These are phyloP conservation scores for Catonia carolina DNA, from an alignment of 2,888 invertebrate species.

Conservation along the genomic window DNA sequence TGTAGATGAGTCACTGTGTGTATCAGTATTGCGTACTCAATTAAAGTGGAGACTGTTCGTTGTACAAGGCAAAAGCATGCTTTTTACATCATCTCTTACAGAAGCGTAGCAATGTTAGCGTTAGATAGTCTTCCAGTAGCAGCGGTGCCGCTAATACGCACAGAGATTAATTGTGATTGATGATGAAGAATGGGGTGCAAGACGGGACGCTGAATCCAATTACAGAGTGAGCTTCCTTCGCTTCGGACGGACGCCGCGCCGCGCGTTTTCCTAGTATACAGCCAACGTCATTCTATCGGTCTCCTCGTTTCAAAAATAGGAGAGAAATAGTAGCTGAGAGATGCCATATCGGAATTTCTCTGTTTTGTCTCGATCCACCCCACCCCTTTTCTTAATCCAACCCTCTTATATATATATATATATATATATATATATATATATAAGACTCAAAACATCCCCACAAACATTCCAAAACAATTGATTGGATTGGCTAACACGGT, in stretches of 20 bases:
- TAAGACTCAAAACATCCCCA: too few species aligned
- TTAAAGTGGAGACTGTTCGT: slow-evolving; percentile 3
- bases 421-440: too few species aligned
- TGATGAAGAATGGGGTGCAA: slow-evolving; percentile 11
- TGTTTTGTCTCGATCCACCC: not conserved
- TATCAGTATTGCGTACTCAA: slow-evolving; percentile 10
- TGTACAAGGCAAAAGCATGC: not conserved
- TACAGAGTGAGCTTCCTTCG: not conserved
- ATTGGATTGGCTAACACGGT: slow-evolving; percentile 1
- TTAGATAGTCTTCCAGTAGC: not conserved
- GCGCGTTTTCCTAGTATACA: too few species aligned
- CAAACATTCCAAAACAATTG: slow-evolving; percentile 11
- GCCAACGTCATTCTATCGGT: too few species aligned
- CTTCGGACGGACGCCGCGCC: too few species aligned
- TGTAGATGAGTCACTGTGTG: not conserved
- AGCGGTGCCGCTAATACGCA: not conserved
- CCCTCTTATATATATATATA: too few species aligned
- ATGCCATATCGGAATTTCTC: slow-evolving; percentile 11
- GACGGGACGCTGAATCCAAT: slow-evolving; percentile 12
- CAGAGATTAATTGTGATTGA: slow-evolving; percentile 14
- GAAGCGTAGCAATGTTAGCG: not conserved
- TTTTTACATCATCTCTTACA: slow-evolving; percentile 6
- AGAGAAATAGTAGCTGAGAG: not conserved
- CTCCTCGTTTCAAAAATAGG: too few species aligned
- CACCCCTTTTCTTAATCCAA: not conserved